Evolutionary conservation across 92 coral and sea anemone genomes (phyloP).

Genomic region (Plumapathes pennacea): DNA sequence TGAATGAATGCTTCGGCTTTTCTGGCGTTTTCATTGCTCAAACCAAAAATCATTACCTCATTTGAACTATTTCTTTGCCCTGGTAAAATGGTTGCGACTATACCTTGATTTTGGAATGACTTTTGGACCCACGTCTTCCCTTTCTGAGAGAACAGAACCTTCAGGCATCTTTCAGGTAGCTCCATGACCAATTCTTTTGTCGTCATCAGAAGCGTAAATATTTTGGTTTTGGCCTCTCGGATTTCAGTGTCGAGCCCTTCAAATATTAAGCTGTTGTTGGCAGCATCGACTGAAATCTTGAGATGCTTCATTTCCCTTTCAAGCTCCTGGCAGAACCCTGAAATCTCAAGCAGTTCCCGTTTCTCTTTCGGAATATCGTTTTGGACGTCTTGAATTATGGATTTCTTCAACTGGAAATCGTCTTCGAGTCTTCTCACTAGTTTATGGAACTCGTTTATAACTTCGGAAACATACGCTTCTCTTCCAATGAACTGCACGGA

Average conservation of each 20-base stretch:
- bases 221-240: conserved; percentile 5
- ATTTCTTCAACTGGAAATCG: conserved; percentile 6
- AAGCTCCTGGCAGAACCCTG: conserved; percentile 1
- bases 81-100: conserved; percentile 10
- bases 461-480: conserved; percentile 1
- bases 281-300: conserved; percentile 1
- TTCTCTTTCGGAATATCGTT: not conserved
- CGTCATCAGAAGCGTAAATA: conserved; percentile 2
- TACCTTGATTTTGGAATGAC: not conserved
- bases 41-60: conserved; percentile 25
- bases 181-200: conserved; percentile 2
- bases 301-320: conserved; percentile 7
- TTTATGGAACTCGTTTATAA: not conserved
- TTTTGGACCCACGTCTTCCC: conserved; percentile 3
- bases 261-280: conserved; percentile 1
- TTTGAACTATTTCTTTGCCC: conserved; percentile 4
- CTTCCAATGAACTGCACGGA: conserved; percentile 21
- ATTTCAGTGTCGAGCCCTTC: conserved; percentile 15
- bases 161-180: conserved; percentile 12
- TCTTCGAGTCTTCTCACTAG: conserved; percentile 3
- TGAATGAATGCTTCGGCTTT: conserved; percentile 4
- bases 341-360: conserved; percentile 2
- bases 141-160: not conserved
- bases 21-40: not conserved
- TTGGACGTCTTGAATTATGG: conserved; percentile 3